These are phyloP conservation scores for Globicephala melas DNA, from an alignment of 2,113 vertebrate species.

Conservation along the genomic window DNA sequence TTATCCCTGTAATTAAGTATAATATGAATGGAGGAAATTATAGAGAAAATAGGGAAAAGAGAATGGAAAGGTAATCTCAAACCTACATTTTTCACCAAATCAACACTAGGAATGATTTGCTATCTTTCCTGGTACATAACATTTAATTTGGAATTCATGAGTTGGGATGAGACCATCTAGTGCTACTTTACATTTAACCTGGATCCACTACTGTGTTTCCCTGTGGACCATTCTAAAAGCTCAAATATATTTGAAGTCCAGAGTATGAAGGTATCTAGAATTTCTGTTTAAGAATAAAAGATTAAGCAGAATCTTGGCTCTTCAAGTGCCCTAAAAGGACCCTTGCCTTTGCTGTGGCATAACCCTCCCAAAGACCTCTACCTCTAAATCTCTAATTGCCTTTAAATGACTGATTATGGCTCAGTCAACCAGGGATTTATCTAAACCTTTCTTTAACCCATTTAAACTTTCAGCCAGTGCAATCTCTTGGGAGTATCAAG, in stretches of 20 bases:
- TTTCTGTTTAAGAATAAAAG: not conserved
- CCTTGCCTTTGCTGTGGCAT: not conserved
- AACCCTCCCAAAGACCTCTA: not conserved
- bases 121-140: not conserved
- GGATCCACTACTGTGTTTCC: not conserved
- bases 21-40: not conserved
- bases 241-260: not conserved
- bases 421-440: not conserved
- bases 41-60: not conserved
- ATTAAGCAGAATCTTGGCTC: not conserved
- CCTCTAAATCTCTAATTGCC: not conserved
- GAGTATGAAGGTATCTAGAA: not conserved
- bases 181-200: not conserved
- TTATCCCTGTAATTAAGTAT: not conserved
- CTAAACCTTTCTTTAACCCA: not conserved
- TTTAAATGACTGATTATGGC: not conserved
- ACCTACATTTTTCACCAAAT: not conserved
- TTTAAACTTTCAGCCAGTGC: not conserved
- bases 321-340: not conserved
- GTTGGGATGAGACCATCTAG: not conserved
- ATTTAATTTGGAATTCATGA: constrained; percentile 26
- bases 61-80: not conserved
- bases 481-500: not conserved
- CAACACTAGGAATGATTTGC: not conserved
- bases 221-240: not conserved